phyloP scores from a whole-genome alignment of 1,140 invertebrate genomes.

The Drosophila erecta region DNA sequence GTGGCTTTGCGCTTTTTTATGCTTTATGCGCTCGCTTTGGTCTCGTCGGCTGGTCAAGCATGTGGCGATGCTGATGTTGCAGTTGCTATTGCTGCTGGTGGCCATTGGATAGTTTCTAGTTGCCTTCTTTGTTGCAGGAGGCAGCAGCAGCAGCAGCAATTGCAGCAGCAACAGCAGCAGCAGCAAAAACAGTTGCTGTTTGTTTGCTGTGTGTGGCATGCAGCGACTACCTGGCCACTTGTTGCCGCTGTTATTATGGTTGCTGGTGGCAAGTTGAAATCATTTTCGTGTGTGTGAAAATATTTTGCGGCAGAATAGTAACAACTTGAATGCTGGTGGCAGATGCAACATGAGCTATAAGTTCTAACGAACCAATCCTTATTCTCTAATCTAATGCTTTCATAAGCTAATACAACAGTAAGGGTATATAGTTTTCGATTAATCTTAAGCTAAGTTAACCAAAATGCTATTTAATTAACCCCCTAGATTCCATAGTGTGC shows the following conservation, averaged over 20 bases:
- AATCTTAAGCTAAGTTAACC: background rate
- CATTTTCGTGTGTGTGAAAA: slow-evolving; percentile 78
- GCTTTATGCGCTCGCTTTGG: slow-evolving; percentile 76
- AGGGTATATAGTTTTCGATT: background rate
- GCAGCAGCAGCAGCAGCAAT: slow-evolving; percentile 22
- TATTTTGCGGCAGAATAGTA: slow-evolving; percentile 56
- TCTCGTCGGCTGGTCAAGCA: slow-evolving; percentile 71
- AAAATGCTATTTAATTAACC: background rate
- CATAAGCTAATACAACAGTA: too few species aligned
- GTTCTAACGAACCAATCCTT: background rate
- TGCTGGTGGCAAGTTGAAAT: slow-evolving; percentile 76
- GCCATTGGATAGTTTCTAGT: slow-evolving; percentile 52
- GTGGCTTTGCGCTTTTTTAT: slow-evolving; percentile 76
- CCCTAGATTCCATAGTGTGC: background rate
- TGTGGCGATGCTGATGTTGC: slow-evolving; percentile 41
- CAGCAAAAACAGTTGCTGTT: slow-evolving; percentile 65
- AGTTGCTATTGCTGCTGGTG: slow-evolving; percentile 50
- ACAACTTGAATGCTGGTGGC: slow-evolving; percentile 23
- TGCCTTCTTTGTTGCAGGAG: slow-evolving; percentile 59
- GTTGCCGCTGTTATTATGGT: slow-evolving; percentile 50
- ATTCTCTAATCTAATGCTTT: too few species aligned
- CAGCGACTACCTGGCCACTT: slow-evolving; percentile 58
- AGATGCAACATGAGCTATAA: background rate
- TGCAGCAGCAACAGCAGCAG: slow-evolving; percentile 22
- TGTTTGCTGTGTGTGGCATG: slow-evolving; percentile 77